A percentile compares a stretch with the other conserved stretches of the same genome.
Conservation (phyloP, 2,888 invertebrate genomes). For the Lithophane leautieri region DNA sequence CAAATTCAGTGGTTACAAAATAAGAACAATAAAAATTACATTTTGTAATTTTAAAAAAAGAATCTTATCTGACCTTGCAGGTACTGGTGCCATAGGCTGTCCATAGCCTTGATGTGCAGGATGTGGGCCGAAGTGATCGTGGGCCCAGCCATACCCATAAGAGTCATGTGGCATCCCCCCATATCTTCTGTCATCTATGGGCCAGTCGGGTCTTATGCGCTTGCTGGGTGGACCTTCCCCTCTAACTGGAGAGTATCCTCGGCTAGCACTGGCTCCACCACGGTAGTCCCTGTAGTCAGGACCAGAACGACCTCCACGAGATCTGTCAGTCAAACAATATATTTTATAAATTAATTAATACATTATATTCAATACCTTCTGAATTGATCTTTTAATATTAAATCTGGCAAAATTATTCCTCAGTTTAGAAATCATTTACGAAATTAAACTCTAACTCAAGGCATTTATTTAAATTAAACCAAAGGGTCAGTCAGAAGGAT, state of each 20-base stretch:
- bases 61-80: constrained; percentile 80
- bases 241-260: constrained; percentile 94
- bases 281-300: constrained; percentile 95
- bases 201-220: constrained; percentile 94
- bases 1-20: constrained; percentile 22
- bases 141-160: constrained; percentile 90
- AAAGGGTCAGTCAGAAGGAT: not conserved
- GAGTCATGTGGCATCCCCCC: constrained; percentile 89
- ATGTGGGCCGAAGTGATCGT: constrained; percentile 90
- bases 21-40: not conserved
- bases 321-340: constrained; percentile 67
- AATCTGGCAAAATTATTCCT: not conserved
- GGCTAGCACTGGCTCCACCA: constrained; percentile 92
- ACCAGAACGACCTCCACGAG: constrained; percentile 92
- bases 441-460: not conserved
- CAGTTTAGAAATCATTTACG: not conserved
- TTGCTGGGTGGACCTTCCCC: constrained; percentile 95
- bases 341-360: not conserved
- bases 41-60: not conserved
- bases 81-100: constrained; percentile 89
- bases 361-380: not conserved
- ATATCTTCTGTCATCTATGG: constrained; percentile 87
- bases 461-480: not conserved
- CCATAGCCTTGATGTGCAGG: constrained; percentile 91
- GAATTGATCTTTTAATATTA: not conserved